phyloP scores from a whole-genome alignment of 2,888 invertebrate species.

The Alcis repandata region DNA sequence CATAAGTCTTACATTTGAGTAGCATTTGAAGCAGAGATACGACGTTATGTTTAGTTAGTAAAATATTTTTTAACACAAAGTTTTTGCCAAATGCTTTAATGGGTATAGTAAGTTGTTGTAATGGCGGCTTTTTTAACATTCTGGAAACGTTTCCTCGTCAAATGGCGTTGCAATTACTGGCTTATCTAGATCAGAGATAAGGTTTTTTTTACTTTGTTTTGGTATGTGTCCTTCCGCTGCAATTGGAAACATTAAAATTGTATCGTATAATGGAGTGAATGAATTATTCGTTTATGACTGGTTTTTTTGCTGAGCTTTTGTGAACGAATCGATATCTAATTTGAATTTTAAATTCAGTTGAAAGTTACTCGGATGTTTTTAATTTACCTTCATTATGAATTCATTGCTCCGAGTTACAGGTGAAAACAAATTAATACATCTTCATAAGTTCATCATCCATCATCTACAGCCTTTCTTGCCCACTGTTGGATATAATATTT shows the following conservation, averaged over 20 bases:
- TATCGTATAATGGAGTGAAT: slow-evolving; percentile 45
- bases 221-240: slow-evolving; percentile 72
- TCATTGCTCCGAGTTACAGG: too few species aligned
- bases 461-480: too few species aligned
- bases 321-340: neutral
- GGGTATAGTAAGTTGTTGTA: slow-evolving; percentile 68
- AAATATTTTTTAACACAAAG: slow-evolving; percentile 79
- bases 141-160: slow-evolving; percentile 72
- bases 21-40: slow-evolving; percentile 38
- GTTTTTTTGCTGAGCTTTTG: slow-evolving; percentile 19
- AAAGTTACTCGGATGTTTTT: neutral
- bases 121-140: slow-evolving; percentile 76
- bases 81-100: slow-evolving; percentile 78
- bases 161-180: slow-evolving; percentile 76
- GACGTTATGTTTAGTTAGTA: slow-evolving; percentile 44
- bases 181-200: slow-evolving; percentile 83
- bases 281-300: slow-evolving; percentile 21
- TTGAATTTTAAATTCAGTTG: neutral
- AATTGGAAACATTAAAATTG: slow-evolving; percentile 54
- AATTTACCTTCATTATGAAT: too few species aligned
- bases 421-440: too few species aligned
- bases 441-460: too few species aligned
- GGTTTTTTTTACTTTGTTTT: slow-evolving; percentile 68
- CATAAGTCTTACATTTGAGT: slow-evolving; percentile 45
- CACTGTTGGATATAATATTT: too few species aligned